phyloP scores from a whole-genome alignment of 2,888 invertebrate species.

The Caenorhabditis japonica region DNA sequence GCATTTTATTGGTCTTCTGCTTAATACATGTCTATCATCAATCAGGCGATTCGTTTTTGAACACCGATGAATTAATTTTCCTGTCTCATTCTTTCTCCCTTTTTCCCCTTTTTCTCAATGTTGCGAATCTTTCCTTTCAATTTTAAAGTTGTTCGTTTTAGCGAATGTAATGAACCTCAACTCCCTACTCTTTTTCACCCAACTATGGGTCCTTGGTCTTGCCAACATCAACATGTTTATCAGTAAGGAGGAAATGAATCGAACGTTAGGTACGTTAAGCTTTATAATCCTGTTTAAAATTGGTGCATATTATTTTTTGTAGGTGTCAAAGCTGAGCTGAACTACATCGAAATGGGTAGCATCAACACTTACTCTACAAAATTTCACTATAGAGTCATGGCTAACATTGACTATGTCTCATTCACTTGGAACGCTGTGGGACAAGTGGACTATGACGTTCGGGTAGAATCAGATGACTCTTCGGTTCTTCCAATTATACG shows the following conservation, averaged over 20 bases:
- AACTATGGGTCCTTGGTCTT: conserved; percentile 20
- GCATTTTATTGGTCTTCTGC: conserved; percentile 32
- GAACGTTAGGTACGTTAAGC: conserved; percentile 75
- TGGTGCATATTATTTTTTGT: too few species aligned
- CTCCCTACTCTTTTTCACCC: conserved; percentile 13
- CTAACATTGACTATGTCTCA: conserved; percentile 68
- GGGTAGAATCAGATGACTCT: conserved; percentile 71
- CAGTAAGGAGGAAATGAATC: conserved; percentile 73
- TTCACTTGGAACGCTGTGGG: conserved; percentile 72
- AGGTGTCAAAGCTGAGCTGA: conserved; percentile 74
- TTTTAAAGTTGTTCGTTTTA: not conserved
- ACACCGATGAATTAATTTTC: conserved; percentile 42
- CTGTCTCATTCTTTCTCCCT: not conserved
- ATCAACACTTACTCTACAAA: conserved; percentile 73
- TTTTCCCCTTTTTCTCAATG: conserved; percentile 3
- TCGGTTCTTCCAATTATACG: conserved; percentile 74
- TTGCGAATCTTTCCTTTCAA: conserved; percentile 7
- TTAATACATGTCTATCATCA: conserved; percentile 15
- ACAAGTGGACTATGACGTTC: conserved; percentile 63
- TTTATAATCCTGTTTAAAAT: too few species aligned
- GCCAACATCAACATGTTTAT: conserved; percentile 72
- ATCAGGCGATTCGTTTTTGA: conserved; percentile 36
- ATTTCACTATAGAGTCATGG: conserved; percentile 71
- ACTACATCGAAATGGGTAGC: conserved; percentile 72
- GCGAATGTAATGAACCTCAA: conserved; percentile 40